Evolutionary conservation across 2,113 vertebrate genomes (phyloP).

Genomic region (Mirza zaza): DNA sequence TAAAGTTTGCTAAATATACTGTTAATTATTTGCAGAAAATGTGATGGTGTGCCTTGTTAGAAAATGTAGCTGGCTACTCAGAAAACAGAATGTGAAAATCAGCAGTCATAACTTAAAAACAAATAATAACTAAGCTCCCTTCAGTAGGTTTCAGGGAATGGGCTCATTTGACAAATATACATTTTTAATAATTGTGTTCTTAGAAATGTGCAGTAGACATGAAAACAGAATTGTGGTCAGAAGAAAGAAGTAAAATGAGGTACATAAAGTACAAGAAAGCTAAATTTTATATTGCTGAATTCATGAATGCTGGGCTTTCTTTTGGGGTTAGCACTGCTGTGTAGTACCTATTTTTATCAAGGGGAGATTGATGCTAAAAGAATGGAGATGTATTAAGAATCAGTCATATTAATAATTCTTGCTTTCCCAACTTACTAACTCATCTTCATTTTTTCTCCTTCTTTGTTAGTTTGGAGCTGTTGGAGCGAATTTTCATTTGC

Average conservation of each 20-base stretch:
- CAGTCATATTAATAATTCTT: neutral
- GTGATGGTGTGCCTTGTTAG: neutral
- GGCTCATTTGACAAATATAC: neutral
- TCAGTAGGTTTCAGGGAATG: neutral
- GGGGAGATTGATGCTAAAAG: neutral
- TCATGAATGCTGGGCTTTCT: neutral
- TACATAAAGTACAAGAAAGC: neutral
- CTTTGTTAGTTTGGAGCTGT: neutral
- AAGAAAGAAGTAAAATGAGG: neutral
- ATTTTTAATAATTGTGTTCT: neutral
- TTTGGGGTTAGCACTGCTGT: accelerated
- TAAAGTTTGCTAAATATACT: neutral
- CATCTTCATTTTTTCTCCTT: neutral
- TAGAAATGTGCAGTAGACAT: neutral
- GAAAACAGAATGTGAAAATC: neutral
- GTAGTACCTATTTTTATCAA: neutral
- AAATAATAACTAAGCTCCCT: neutral
- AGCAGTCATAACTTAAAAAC: neutral
- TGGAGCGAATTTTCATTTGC: neutral
- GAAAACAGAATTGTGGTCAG: neutral
- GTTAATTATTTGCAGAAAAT: neutral
- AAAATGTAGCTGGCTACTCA: neutral
- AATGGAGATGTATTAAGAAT: neutral
- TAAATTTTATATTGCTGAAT: neutral
- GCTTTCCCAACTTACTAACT: neutral